phyloP scores from a whole-genome alignment of 2,888 invertebrate species.

The Drosophila tripunctata region DNA sequence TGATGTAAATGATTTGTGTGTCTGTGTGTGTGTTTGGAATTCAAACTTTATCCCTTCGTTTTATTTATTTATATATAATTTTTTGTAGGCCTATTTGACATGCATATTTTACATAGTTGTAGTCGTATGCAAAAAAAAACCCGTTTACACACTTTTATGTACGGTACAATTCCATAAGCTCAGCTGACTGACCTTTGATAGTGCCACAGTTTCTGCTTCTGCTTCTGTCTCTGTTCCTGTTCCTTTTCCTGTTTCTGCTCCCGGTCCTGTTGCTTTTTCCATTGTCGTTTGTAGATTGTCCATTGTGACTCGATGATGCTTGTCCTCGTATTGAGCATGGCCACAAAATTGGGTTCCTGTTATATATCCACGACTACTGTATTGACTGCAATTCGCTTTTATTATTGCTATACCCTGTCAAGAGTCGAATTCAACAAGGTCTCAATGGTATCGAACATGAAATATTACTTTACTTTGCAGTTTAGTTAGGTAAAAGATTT shows the following conservation, averaged over 20 bases:
- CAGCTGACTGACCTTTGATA: no score
- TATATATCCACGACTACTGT: slow-evolving; percentile 32
- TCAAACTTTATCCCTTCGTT: neutral
- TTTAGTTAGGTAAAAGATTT: no score
- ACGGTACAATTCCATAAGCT: slow-evolving; percentile 16
- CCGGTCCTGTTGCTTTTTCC: slow-evolving; percentile 14
- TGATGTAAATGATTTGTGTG: neutral
- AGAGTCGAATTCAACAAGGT: no score
- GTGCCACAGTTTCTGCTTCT: neutral
- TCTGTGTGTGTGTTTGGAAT: no score
- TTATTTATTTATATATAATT: neutral
- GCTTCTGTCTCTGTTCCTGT: neutral
- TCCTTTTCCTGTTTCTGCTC: neutral
- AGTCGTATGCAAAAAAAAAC: slow-evolving; percentile 56
- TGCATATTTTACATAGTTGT: slow-evolving; percentile 22
- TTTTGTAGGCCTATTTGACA: slow-evolving; percentile 20
- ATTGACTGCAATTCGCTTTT: slow-evolving; percentile 46
- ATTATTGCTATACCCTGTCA: slow-evolving; percentile 34
- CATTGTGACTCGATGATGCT: slow-evolving; percentile 40
- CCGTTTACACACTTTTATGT: slow-evolving; percentile 31
- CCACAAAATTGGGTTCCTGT: slow-evolving; percentile 68
- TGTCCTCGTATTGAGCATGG: slow-evolving; percentile 40
- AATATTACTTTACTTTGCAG: no score
- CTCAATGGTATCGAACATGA: no score
- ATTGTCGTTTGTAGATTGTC: no score